These are phyloP conservation scores for Ranitomeya variabilis DNA, from an alignment of 2,113 vertebrate genomes.

Conservation along the genomic window DNA sequence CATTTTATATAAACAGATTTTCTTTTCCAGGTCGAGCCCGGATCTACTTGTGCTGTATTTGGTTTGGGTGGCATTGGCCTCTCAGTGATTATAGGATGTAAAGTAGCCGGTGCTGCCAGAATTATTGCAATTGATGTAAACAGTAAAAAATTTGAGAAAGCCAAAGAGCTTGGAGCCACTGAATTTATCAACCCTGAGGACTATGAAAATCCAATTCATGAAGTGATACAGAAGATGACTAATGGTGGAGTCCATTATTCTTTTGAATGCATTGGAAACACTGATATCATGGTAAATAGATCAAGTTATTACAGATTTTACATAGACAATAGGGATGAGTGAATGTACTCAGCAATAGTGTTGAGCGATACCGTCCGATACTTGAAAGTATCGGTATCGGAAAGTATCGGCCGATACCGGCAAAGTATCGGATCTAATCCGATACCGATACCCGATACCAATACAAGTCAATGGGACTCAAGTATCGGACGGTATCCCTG, in stretches of 20 bases:
- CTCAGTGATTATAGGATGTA: conserved; percentile 58
- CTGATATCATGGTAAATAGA: conserved; percentile 68
- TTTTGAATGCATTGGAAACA: conserved; percentile 73
- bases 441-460: too few relatives aligned
- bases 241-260: conserved; percentile 70
- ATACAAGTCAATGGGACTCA: too few relatives aligned
- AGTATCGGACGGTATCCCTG: too few relatives aligned
- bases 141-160: conserved; percentile 54
- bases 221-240: conserved; percentile 70
- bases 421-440: too few relatives aligned
- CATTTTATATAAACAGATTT: background rate
- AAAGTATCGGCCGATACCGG: too few relatives aligned
- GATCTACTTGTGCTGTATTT: conserved; percentile 61
- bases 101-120: conserved; percentile 54
- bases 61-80: conserved; percentile 60
- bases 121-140: conserved; percentile 60
- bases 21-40: conserved; percentile 54
- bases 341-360: too few relatives aligned
- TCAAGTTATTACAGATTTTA: background rate
- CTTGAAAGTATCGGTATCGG: too few relatives aligned
- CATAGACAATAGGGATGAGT: background rate
- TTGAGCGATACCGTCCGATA: too few relatives aligned
- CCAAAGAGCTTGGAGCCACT: conserved; percentile 58
- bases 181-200: conserved; percentile 67
- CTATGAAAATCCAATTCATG: conserved; percentile 63